Percentiles rank a stretch among this genome's conserved stretches.
These are phyloP conservation scores for Peribatodes rhomboidaria DNA, from an alignment of 2,888 invertebrate species.

Conservation along the genomic window DNA sequence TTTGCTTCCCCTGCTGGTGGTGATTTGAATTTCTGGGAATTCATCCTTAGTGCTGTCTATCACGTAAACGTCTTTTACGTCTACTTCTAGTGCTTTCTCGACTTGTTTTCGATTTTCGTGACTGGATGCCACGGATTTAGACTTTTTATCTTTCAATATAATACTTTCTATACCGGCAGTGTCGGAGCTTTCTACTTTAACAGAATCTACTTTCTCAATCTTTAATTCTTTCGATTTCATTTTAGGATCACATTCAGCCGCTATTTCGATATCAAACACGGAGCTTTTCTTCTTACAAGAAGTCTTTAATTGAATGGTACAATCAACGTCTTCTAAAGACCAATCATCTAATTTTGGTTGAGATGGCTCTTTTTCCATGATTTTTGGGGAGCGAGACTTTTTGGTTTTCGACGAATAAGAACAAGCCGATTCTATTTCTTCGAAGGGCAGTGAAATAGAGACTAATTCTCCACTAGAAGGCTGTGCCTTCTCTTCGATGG, in stretches of 20 bases:
- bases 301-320: constrained; percentile 42
- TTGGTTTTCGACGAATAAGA: constrained; percentile 66
- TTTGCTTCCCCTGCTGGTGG: constrained; percentile 64
- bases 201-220: constrained; percentile 47
- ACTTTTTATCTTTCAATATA: constrained; percentile 63
- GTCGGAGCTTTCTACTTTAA: constrained; percentile 47
- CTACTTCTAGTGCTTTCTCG: constrained; percentile 61
- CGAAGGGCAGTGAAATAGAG: constrained; percentile 74
- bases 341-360: constrained; percentile 54
- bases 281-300: constrained; percentile 46
- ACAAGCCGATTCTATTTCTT: constrained; percentile 64
- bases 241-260: constrained; percentile 49
- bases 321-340: constrained; percentile 52
- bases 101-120: constrained; percentile 65
- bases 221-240: constrained; percentile 48
- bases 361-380: constrained; percentile 62
- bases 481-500: constrained; percentile 75
- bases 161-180: constrained; percentile 48
- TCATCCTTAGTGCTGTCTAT: constrained; percentile 80
- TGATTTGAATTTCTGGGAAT: constrained; percentile 81
- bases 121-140: constrained; percentile 67
- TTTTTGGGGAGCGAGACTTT: constrained; percentile 69
- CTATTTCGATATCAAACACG: constrained; percentile 45
- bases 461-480: constrained; percentile 73
- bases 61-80: constrained; percentile 77